phyloP scores from a whole-genome alignment of 1,140 invertebrate genomes.

The Drosophila sp. region DNA sequence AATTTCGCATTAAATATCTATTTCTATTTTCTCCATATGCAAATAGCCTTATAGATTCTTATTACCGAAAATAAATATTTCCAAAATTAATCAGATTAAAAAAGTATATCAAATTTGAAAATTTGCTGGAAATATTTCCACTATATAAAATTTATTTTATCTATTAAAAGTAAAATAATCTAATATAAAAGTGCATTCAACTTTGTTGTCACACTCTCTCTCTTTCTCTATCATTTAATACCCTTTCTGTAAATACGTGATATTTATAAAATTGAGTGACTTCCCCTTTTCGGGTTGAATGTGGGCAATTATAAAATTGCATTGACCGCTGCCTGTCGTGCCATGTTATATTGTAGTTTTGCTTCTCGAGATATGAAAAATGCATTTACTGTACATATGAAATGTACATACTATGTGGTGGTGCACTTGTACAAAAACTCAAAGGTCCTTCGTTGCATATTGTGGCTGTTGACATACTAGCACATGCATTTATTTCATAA shows the following conservation, averaged over 20 bases:
- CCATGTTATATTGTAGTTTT: conserved; percentile 38
- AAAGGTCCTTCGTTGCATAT: conserved; percentile 40
- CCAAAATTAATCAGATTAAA: no score
- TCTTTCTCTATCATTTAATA: neutral
- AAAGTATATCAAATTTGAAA: no score
- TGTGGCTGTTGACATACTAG: conserved; percentile 33
- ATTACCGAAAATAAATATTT: no score
- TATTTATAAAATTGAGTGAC: conserved; percentile 8
- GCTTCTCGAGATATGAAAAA: conserved; percentile 56
- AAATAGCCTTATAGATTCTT: no score
- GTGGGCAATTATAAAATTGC: conserved; percentile 65
- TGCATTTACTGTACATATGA: conserved; percentile 15
- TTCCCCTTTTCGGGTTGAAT: neutral
- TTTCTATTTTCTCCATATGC: no score
- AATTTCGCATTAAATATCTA: no score
- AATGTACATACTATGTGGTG: neutral
- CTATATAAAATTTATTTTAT: no score
- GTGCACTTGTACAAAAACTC: conserved; percentile 25
- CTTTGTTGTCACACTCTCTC: neutral
- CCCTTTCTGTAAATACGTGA: neutral
- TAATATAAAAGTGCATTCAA: neutral
- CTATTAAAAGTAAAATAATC: no score
- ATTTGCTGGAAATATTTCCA: no score
- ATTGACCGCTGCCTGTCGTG: conserved; percentile 52
- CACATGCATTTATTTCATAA: conserved; percentile 44